A percentile compares a stretch with the other conserved stretches of the same genome.
These are phyloP conservation scores for Cheilinus undulatus DNA, from an alignment of 2,113 vertebrate genomes.

Conservation along the genomic window DNA sequence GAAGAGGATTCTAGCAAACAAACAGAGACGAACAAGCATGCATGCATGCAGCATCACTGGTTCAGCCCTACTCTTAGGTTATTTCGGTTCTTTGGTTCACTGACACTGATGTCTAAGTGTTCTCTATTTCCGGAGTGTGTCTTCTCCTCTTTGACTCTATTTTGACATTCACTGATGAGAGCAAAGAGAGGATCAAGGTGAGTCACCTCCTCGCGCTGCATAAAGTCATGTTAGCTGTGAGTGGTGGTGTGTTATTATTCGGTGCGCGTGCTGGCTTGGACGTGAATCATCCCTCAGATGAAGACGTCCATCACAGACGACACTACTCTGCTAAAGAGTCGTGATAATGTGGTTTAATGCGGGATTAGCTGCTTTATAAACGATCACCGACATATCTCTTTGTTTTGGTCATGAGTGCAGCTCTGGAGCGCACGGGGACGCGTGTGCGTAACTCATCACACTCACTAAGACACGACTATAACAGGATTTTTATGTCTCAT, in stretches of 20 bases:
- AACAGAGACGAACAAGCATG: too few relatives aligned
- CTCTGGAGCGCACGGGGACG: slow-evolving; percentile 4
- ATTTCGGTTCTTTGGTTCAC: background rate
- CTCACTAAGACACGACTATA: background rate
- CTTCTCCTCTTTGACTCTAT: background rate
- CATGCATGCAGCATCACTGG: too few relatives aligned
- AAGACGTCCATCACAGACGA: too few relatives aligned
- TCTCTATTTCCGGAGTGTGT: background rate
- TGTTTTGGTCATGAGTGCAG: background rate
- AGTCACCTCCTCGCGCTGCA: slow-evolving; percentile 10
- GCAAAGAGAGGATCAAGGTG: slow-evolving; percentile 35
- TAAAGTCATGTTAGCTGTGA: too few relatives aligned
- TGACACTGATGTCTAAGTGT: background rate
- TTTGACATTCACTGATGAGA: slow-evolving; percentile 41
- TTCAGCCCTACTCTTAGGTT: too few relatives aligned
- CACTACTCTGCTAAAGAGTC: background rate
- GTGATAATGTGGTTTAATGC: background rate
- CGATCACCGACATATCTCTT: slow-evolving; percentile 22
- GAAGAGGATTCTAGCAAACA: too few relatives aligned
- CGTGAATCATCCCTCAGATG: too few relatives aligned
- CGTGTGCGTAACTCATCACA: slow-evolving; percentile 20
- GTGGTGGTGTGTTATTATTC: background rate
- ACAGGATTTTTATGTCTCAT: slow-evolving; percentile 3
- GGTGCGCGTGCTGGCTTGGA: background rate
- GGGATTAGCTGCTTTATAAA: background rate